Base-by-base conservation (phyloP, 2,888 invertebrate species). In the Sinelater perroti region DNA sequence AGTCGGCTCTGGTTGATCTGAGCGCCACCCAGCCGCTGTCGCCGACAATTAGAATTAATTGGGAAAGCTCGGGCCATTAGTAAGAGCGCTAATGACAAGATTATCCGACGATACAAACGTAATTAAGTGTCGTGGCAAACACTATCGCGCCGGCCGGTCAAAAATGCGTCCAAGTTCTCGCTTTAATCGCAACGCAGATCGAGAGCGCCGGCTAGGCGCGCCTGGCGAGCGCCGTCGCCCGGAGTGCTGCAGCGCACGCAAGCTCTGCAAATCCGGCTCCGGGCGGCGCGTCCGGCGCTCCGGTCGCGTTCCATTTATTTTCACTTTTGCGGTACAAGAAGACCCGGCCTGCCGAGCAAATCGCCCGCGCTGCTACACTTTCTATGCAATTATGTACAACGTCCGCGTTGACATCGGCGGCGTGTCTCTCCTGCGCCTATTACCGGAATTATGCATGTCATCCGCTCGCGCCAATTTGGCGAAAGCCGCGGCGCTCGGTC, bases 1-100 rank as follows among this genome's bases (percentile, higher is more conserved):
- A n/a, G 30, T 5, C 24, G 5, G 24, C 28, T 49, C 28, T 24
- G 11, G 14, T 28, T 36, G 20, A 52, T 47, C 11, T 47, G 35
- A 47, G 18, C 35, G 38, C 62, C 62, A 62, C 62, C 62, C 62
- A 62, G 51, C 16, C 40, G 36, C 60, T 45, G 56, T 51, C 56
- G 57, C 54, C 58, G 52, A 53, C 50, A 49, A 55, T 44, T 55
- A 40, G 47, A 38, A 55, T 57, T 62, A 62, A 62, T 62, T 62
- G 50, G 57, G 55, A 57, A 56, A 57, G 51, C 49, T 51, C 16
- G 28, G 30, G 35, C 40, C 58, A 58, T 58, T 58, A 58, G 49
- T 33, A 42, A 44, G 46, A 33, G 42, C 52, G 30, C 47, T 55
- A 55, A 55, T 55, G 55, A 55, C 31, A 14, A 49, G 47, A 49